Percentiles rank a stretch among this genome's conserved stretches.
Evolutionary conservation across 2,888 invertebrate species (phyloP).

Genomic region (Leptarthrus brevirostris): DNA sequence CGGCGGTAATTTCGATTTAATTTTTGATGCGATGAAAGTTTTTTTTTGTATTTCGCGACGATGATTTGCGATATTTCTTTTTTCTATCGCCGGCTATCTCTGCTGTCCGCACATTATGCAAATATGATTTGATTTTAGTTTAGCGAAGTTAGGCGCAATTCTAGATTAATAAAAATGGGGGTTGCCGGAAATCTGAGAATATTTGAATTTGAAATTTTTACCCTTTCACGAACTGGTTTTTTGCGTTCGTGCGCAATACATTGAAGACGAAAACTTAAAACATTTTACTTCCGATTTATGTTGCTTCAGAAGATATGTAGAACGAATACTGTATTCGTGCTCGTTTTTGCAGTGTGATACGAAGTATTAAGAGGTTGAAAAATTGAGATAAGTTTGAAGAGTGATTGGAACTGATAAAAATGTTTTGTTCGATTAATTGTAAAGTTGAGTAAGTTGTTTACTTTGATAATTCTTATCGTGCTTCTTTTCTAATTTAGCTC

Average conservation of each 20-base stretch:
- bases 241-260: too few relatives aligned
- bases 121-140: background rate
- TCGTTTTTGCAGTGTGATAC: background rate
- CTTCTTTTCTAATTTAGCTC: too few relatives aligned
- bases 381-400: background rate
- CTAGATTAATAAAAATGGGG: too few relatives aligned
- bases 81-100: background rate
- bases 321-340: too few relatives aligned
- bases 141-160: background rate
- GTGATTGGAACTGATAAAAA: background rate
- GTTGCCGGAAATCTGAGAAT: background rate
- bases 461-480: background rate
- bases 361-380: background rate
- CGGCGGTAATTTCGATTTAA: constrained; percentile 16
- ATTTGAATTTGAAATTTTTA: too few relatives aligned
- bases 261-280: too few relatives aligned
- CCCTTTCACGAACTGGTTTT: too few relatives aligned
- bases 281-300: too few relatives aligned
- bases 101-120: background rate
- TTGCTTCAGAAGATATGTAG: too few relatives aligned
- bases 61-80: background rate
- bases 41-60: background rate
- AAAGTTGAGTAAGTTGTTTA: background rate
- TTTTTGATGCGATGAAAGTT: constrained; percentile 39
- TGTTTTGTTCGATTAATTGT: background rate